Evolutionary conservation across 1,140 invertebrate genomes (phyloP).

Genomic region (Atopsyche davidsoni): DNA sequence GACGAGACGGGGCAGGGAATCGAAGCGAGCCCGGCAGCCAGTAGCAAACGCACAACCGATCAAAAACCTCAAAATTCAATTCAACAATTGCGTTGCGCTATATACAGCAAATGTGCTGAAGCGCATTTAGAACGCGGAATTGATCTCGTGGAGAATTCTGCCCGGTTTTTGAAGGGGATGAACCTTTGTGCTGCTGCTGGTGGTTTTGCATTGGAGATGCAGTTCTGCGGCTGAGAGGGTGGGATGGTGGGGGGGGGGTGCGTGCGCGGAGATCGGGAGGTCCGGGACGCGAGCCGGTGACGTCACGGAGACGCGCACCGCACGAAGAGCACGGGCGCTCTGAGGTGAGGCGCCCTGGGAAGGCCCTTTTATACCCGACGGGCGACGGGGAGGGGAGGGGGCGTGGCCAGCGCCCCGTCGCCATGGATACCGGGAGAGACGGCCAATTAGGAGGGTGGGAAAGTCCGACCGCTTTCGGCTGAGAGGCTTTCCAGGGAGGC

Average conservation of each 20-base stretch:
- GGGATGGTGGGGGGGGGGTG: too few relatives aligned
- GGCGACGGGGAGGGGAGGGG: conserved; percentile 5
- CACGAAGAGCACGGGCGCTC: conserved; percentile 11
- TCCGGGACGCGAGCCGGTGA: not conserved
- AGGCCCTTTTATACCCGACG: conserved; percentile 11
- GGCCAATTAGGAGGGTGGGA: conserved; percentile 11
- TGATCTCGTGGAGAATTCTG: too few relatives aligned
- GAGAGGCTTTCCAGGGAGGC: too few relatives aligned
- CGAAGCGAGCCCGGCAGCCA: not conserved
- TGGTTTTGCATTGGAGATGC: too few relatives aligned
- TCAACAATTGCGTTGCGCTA: too few relatives aligned
- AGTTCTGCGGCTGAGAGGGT: too few relatives aligned
- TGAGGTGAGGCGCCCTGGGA: conserved; percentile 5
- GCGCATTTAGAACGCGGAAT: too few relatives aligned
- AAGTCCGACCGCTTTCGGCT: conserved; percentile 1
- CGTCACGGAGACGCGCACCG: conserved; percentile 2
- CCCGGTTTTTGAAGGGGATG: too few relatives aligned
- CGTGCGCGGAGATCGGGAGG: too few relatives aligned
- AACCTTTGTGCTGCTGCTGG: too few relatives aligned
- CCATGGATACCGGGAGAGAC: conserved; percentile 9
- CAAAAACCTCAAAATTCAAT: too few relatives aligned
- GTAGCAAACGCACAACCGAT: not conserved
- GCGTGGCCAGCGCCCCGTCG: conserved; percentile 1
- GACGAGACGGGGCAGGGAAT: conserved; percentile 2
- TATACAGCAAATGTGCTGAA: too few relatives aligned